Evolutionary conservation across 2,888 invertebrate species (phyloP).

Genomic region (Sussaba pulchella): DNA sequence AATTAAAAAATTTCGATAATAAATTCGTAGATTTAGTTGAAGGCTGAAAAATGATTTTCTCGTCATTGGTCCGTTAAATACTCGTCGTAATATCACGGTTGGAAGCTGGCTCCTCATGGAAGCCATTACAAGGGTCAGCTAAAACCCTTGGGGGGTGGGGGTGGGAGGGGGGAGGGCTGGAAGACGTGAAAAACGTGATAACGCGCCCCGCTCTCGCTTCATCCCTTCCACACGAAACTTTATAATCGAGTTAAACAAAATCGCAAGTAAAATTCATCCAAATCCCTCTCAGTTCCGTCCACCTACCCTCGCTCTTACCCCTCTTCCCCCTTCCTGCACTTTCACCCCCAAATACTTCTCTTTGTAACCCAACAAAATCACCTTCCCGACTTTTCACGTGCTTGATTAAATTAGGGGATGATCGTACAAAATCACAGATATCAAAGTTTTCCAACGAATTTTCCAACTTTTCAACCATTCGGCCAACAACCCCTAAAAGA

Average conservation of each 20-base stretch:
- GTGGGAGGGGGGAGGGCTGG: slow-evolving; percentile 9
- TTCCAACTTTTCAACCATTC: slow-evolving; percentile 12
- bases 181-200: slow-evolving; percentile 46
- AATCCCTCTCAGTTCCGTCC: neutral
- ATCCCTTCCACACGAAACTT: slow-evolving; percentile 47
- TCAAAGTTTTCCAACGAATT: slow-evolving; percentile 77
- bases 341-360: too few relatives aligned
- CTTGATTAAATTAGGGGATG: slow-evolving; percentile 83
- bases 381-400: slow-evolving; percentile 56
- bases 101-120: slow-evolving; percentile 43
- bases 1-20: too few relatives aligned
- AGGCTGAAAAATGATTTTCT: slow-evolving; percentile 17
- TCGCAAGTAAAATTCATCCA: slow-evolving; percentile 45
- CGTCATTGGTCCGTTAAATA: slow-evolving; percentile 24
- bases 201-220: slow-evolving; percentile 43
- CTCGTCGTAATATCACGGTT: slow-evolving; percentile 47
- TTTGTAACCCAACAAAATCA: slow-evolving; percentile 2
- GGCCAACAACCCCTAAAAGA: neutral
- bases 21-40: too few relatives aligned
- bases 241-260: slow-evolving; percentile 69
- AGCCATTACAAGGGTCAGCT: slow-evolving; percentile 34
- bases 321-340: too few relatives aligned
- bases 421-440: slow-evolving; percentile 83
- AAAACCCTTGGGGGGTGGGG: too few relatives aligned
- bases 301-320: slow-evolving; percentile 8